phyloP scores from a whole-genome alignment of 2,113 vertebrate genomes.

The Microcebus lehilahytsara region DNA sequence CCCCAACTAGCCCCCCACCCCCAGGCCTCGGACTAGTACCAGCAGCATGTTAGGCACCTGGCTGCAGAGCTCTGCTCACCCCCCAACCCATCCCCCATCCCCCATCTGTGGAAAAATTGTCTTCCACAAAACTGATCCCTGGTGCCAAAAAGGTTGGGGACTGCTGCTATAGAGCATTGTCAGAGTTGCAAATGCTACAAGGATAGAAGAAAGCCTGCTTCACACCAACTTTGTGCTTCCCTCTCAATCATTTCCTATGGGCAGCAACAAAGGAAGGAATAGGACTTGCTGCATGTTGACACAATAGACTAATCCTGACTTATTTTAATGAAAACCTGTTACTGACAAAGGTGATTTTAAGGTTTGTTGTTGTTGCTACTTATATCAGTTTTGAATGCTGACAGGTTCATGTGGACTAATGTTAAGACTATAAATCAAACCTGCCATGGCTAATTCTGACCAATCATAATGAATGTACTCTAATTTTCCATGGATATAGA shows the following conservation, averaged over 20 bases:
- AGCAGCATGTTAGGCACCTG: too few relatives aligned
- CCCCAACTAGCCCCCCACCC: too few relatives aligned
- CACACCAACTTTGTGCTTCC: neutral
- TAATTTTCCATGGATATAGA: constrained; percentile 27
- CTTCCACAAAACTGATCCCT: too few relatives aligned
- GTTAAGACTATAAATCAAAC: neutral
- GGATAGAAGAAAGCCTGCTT: neutral
- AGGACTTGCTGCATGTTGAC: neutral
- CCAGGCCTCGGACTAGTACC: too few relatives aligned
- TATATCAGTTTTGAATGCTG: neutral
- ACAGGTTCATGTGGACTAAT: neutral
- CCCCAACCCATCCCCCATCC: too few relatives aligned
- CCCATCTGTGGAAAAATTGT: too few relatives aligned
- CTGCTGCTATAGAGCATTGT: neutral
- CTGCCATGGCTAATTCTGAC: neutral
- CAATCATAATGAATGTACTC: neutral
- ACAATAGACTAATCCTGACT: constrained; percentile 27
- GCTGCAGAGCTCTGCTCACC: too few relatives aligned
- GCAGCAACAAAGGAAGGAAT: neutral
- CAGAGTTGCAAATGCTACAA: neutral
- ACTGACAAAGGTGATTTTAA: neutral
- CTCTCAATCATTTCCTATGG: neutral
- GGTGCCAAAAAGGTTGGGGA: too few relatives aligned
- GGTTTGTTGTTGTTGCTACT: neutral
- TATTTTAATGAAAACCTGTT: neutral